A percentile compares a stretch with the other conserved stretches of the same genome.
Evolutionary conservation across 2,113 vertebrate genomes (phyloP).

Genomic region (Catharus fuscescens): DNA sequence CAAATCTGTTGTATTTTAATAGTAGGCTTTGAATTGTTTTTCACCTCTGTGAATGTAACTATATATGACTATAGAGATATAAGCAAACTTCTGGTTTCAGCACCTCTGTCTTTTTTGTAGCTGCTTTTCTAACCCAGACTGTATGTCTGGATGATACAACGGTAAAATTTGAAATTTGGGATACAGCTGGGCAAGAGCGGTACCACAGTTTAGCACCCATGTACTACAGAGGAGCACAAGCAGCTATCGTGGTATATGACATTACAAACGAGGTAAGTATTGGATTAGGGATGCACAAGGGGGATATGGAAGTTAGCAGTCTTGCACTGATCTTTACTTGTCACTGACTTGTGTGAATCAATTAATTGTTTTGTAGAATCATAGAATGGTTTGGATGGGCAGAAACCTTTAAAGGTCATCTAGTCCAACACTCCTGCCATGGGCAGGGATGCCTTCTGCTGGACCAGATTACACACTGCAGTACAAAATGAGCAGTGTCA

Average conservation of each 20-base stretch:
- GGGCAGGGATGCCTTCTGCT: background rate
- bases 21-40: background rate
- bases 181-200: slow-evolving; percentile 97
- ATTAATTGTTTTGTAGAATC: rapidly evolving
- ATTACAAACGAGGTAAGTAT: slow-evolving; percentile 94
- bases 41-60: background rate
- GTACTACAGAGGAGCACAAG: slow-evolving; percentile 99
- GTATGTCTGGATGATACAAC: slow-evolving; percentile 99
- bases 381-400: background rate
- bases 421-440: background rate
- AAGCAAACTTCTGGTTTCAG: slow-evolving; percentile 8
- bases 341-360: background rate
- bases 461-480: too few relatives aligned
- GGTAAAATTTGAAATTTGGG: slow-evolving; percentile 99
- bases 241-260: slow-evolving; percentile 98
- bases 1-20: background rate
- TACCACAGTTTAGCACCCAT: slow-evolving; percentile 99
- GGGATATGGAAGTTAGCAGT: background rate
- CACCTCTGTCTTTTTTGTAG: slow-evolving; percentile 78
- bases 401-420: background rate
- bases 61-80: background rate
- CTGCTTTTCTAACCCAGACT: slow-evolving; percentile 98
- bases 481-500: background rate
- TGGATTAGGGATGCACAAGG: background rate
- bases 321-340: background rate